These are phyloP conservation scores for Spisula solida DNA, from an alignment of 2,888 invertebrate genomes.

Conservation along the genomic window DNA sequence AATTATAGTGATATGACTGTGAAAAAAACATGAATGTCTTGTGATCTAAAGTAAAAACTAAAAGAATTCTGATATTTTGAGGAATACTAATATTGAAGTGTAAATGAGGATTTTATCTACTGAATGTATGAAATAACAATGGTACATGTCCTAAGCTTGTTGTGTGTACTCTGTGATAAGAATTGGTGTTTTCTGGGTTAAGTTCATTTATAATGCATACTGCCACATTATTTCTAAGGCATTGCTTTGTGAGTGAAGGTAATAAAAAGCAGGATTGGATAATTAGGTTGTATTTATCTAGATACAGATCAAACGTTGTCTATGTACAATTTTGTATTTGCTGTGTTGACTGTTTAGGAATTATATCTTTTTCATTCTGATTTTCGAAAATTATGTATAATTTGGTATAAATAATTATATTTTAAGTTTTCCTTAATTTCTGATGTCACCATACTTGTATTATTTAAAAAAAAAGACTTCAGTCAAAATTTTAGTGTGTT, in stretches of 20 bases:
- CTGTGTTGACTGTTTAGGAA: too few species aligned
- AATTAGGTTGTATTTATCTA: background rate
- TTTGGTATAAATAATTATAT: too few species aligned
- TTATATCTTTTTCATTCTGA: too few species aligned
- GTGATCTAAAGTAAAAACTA: background rate
- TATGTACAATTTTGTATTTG: background rate
- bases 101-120: background rate
- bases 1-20: background rate
- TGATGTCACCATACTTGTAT: too few species aligned
- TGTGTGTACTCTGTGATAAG: background rate
- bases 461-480: too few species aligned
- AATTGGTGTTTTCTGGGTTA: background rate
- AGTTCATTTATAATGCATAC: conserved; percentile 7
- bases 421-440: too few species aligned
- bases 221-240: conserved; percentile 4
- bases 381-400: too few species aligned
- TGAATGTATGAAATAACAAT: too few species aligned
- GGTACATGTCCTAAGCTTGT: too few species aligned
- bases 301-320: background rate
- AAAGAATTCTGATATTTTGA: background rate
- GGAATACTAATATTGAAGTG: background rate
- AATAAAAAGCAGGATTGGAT: background rate
- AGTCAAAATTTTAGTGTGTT: too few species aligned
- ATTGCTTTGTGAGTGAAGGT: background rate
- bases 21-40: background rate